Conservation (phyloP, 2,888 invertebrate genomes). For the Minunthozetes semirufus region DNA sequence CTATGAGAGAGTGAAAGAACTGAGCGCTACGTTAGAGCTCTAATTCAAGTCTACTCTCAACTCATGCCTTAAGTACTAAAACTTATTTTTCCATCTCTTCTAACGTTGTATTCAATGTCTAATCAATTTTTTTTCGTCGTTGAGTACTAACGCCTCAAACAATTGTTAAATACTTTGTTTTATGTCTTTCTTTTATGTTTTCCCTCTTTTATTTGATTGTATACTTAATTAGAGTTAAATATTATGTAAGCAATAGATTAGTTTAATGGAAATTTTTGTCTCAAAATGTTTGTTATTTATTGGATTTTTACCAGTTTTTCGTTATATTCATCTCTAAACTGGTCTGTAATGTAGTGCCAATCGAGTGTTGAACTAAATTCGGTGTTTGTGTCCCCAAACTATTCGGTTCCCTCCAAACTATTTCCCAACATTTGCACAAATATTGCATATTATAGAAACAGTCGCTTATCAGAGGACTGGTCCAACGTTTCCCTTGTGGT, state of each 20-base stretch:
- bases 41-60: background rate
- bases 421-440: conserved; percentile 30
- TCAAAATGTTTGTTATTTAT: background rate
- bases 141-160: background rate
- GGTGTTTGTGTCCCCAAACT: background rate
- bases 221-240: conserved; percentile 4
- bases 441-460: conserved; percentile 25
- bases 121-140: conserved; percentile 4
- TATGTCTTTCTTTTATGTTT: background rate
- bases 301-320: background rate
- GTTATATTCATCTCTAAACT: background rate
- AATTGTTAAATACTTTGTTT: background rate
- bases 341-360: background rate
- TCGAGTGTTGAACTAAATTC: background rate
- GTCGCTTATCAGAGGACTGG: conserved; percentile 27
- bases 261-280: background rate
- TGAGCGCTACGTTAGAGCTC: background rate
- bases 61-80: background rate
- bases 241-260: conserved; percentile 3
- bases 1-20: background rate
- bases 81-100: background rate
- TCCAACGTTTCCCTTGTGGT: conserved; percentile 11
- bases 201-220: background rate
- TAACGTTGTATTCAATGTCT: background rate
- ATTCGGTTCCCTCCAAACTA: conserved; percentile 11